Conservation (phyloP, 2,888 invertebrate species). For the Aspidiotus rigidus region DNA sequence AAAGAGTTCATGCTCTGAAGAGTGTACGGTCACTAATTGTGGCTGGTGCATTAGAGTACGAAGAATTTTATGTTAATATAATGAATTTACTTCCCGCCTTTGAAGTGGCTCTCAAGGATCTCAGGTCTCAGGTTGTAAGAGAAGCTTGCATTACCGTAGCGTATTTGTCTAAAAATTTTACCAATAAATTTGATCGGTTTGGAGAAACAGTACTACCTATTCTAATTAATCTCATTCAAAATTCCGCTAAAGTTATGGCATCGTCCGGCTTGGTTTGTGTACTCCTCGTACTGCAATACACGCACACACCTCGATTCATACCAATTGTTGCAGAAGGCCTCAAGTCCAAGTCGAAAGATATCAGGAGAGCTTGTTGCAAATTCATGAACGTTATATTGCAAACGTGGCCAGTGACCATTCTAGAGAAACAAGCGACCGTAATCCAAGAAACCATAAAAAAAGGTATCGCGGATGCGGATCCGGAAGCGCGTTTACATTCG, state of each 20-base stretch:
- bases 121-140: constrained; percentile 87
- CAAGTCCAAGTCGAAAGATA: constrained; percentile 83
- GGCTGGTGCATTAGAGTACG: constrained; percentile 67
- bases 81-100: constrained; percentile 73
- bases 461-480: constrained; percentile 88
- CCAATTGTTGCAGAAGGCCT: constrained; percentile 68
- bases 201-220: constrained; percentile 71
- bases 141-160: constrained; percentile 94
- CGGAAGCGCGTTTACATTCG: constrained; percentile 70
- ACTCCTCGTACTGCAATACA: constrained; percentile 76
- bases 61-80: constrained; percentile 63
- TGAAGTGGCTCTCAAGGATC: constrained; percentile 71
- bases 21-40: constrained; percentile 72
- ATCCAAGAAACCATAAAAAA: constrained; percentile 75
- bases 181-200: constrained; percentile 67
- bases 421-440: constrained; percentile 69
- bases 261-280: constrained; percentile 78
- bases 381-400: constrained; percentile 72
- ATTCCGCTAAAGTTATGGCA: constrained; percentile 91
- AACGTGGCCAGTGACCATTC: constrained; percentile 69
- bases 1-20: constrained; percentile 84
- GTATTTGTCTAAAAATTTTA: constrained; percentile 72
- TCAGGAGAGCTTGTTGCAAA: constrained; percentile 69
- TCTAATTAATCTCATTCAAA: constrained; percentile 83
- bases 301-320: constrained; percentile 68